phyloP scores from a whole-genome alignment of 2,113 vertebrate species.

The Halcyon senegalensis region DNA sequence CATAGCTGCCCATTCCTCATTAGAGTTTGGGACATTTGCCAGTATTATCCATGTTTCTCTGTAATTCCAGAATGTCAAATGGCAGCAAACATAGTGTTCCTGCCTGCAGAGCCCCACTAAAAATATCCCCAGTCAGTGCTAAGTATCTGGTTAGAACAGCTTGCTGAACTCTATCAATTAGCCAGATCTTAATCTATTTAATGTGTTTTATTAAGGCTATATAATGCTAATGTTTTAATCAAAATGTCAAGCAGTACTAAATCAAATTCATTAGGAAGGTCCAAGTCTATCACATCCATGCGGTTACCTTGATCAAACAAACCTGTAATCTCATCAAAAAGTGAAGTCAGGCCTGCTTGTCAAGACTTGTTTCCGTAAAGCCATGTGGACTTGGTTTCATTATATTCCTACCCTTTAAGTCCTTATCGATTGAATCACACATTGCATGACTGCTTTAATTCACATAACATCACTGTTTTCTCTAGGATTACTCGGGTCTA shows the following conservation, averaged over 20 bases:
- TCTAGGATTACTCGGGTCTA: background rate
- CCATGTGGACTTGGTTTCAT: constrained; percentile 30
- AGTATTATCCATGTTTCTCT: background rate
- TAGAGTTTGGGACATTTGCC: background rate
- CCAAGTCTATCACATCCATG: constrained; percentile 62
- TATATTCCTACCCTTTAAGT: constrained; percentile 25
- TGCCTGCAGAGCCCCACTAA: constrained; percentile 54
- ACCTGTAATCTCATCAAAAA: constrained; percentile 68
- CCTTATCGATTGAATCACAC: constrained; percentile 8
- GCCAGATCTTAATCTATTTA: constrained; percentile 71
- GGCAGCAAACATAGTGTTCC: constrained; percentile 25
- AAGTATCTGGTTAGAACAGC: constrained; percentile 64
- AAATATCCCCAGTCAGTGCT: constrained; percentile 36
- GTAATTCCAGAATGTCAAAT: constrained; percentile 45
- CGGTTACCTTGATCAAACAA: constrained; percentile 65
- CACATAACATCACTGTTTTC: background rate
- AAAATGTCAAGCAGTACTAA: constrained; percentile 68
- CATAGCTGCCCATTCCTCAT: constrained; percentile 13
- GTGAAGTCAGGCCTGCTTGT: constrained; percentile 55
- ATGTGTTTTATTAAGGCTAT: constrained; percentile 67
- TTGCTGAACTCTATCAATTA: constrained; percentile 71
- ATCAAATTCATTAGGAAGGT: constrained; percentile 68
- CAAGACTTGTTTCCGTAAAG: constrained; percentile 53
- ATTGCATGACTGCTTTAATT: constrained; percentile 2
- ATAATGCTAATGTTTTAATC: constrained; percentile 73